phyloP scores from a whole-genome alignment of 1,140 invertebrate species.

The Tetragonula clypearis region DNA sequence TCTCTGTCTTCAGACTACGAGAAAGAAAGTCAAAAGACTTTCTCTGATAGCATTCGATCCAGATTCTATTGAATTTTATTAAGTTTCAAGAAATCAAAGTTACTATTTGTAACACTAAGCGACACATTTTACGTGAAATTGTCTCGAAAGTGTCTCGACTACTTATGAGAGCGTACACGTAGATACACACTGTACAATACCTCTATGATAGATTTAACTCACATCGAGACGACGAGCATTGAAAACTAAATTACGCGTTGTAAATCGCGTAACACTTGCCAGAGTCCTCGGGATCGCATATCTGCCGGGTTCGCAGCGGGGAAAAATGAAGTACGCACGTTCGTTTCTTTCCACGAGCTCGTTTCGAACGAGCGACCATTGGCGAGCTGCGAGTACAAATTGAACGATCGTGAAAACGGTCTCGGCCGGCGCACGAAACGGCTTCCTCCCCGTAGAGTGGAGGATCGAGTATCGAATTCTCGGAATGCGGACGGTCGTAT shows the following conservation, averaged over 20 bases:
- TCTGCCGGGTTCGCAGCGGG: background rate
- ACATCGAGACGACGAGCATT: too few relatives aligned
- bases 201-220: too few relatives aligned
- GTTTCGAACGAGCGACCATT: conserved; percentile 6
- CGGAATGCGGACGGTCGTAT: conserved; percentile 62
- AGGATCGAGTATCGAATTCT: conserved; percentile 60
- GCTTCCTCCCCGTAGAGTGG: conserved; percentile 37
- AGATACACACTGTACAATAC: too few relatives aligned
- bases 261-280: background rate
- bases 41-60: too few relatives aligned
- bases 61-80: too few relatives aligned
- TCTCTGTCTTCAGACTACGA: too few relatives aligned
- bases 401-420: conserved; percentile 49
- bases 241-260: background rate
- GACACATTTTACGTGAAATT: too few relatives aligned
- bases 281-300: background rate
- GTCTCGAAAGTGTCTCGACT: too few relatives aligned
- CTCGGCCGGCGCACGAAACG: conserved; percentile 7
- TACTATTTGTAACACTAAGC: too few relatives aligned
- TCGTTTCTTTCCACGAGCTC: conserved; percentile 5
- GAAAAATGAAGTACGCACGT: background rate
- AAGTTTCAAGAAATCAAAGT: too few relatives aligned
- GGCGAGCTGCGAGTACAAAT: conserved; percentile 32
- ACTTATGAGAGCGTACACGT: too few relatives aligned
- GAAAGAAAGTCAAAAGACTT: too few relatives aligned